Percentiles rank a stretch among this genome's conserved stretches.
These are phyloP conservation scores for Drosophila bocqueti DNA, from an alignment of 1,140 invertebrate species.

Conservation along the genomic window DNA sequence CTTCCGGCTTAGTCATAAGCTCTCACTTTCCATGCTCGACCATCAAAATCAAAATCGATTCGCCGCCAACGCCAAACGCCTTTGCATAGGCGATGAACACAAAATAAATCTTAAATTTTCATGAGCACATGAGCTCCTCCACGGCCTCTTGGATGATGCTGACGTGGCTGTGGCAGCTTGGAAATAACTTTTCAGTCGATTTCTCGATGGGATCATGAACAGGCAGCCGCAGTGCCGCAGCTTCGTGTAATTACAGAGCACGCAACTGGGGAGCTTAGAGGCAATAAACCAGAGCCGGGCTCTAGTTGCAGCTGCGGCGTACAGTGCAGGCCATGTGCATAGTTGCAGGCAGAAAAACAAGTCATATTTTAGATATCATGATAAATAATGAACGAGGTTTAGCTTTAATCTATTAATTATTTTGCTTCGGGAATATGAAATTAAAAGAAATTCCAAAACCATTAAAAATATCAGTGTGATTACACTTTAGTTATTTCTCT, in stretches of 20 bases:
- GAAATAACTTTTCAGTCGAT: constrained; percentile 70
- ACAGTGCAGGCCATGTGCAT: constrained; percentile 16
- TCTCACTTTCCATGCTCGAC: neutral
- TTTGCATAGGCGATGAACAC: constrained; percentile 54
- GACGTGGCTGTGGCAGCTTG: constrained; percentile 31
- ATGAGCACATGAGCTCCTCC: neutral
- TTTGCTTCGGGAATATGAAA: neutral
- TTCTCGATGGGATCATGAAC: constrained; percentile 60
- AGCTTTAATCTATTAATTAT: too few species aligned
- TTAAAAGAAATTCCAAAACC: neutral
- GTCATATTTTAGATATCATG: fast-evolving
- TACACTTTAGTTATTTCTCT: too few species aligned
- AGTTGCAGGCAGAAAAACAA: constrained; percentile 18
- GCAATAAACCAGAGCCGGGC: constrained; percentile 66
- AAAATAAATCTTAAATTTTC: constrained; percentile 50
- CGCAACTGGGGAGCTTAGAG: constrained; percentile 63
- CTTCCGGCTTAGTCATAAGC: constrained; percentile 17
- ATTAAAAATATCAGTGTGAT: too few species aligned
- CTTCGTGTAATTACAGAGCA: constrained; percentile 65
- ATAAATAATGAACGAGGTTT: neutral
- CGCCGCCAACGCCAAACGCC: constrained; percentile 20
- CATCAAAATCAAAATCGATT: constrained; percentile 50
- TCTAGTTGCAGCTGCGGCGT: constrained; percentile 30
- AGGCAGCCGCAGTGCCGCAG: constrained; percentile 37
- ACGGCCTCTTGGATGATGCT: neutral